A percentile compares a stretch with the other conserved stretches of the same genome.
Conservation (phyloP, 2,888 invertebrate genomes). For the Drosophila phalerata region DNA sequence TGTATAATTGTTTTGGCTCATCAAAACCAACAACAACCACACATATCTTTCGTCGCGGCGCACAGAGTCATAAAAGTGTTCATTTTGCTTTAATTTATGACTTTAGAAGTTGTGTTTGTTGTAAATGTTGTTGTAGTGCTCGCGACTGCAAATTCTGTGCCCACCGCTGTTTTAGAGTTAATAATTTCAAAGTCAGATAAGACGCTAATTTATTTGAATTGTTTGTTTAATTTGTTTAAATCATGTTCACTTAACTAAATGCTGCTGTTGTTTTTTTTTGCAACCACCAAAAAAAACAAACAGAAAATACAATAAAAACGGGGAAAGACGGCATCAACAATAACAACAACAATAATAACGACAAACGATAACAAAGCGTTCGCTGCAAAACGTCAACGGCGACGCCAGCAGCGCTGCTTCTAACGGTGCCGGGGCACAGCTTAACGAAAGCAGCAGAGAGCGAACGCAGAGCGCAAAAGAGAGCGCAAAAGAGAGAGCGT, state of each 20-base stretch:
- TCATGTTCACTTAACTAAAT: constrained; percentile 51
- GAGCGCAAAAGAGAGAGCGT: background rate
- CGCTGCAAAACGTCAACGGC: constrained; percentile 29
- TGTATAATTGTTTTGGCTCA: no score
- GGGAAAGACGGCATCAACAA: constrained; percentile 2
- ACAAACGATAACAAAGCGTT: constrained; percentile 38
- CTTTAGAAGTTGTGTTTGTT: no score
- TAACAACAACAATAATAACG: constrained; percentile 21
- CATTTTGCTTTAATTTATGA: no score
- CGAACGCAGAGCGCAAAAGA: background rate
- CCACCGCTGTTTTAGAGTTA: no score
- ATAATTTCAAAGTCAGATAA: constrained; percentile 20
- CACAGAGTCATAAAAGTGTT: no score
- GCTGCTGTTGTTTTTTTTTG: constrained; percentile 25
- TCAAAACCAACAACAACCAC: no score
- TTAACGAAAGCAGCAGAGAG: constrained; percentile 31
- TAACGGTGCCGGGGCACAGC: constrained; percentile 52
- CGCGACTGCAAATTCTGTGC: no score
- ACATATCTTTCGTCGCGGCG: no score
- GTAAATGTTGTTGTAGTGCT: no score
- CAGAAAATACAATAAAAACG: constrained; percentile 14
- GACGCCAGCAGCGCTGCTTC: constrained; percentile 42
- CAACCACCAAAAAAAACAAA: constrained; percentile 40
- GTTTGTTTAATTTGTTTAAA: constrained; percentile 74
- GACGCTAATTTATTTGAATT: constrained; percentile 22